Base-by-base conservation (phyloP, 2,888 invertebrate species). In the Xanthia icteritia region DNA sequence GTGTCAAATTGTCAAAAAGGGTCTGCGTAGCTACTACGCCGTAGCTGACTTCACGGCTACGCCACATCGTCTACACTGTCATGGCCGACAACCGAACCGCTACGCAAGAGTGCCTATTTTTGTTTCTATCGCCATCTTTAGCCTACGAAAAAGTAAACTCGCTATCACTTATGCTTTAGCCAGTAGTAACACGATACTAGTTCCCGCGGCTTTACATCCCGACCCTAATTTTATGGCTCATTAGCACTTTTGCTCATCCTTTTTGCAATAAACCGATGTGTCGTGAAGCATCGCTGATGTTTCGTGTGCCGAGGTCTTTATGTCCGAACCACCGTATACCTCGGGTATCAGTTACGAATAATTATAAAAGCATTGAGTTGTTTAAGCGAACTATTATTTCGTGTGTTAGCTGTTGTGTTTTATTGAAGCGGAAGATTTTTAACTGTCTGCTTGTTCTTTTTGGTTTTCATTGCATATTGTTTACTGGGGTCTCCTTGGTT, bases 201-300 rank as follows among this genome's bases (percentile, higher is more conserved):
- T 83, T 84, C 79, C 83, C 88, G 86, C 89, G 90, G 90, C 90
- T 91, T 91, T 90, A 91, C 92, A 90, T 90, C 90, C 91, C 92
- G 92, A 93, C 96, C 96, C 96, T 95, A 96, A 96, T 96, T 96
- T 96, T 92, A 91, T 93, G 94, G 90, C 96, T 96, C 96, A 96
- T 96, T 96, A 94, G 88, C 88, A 91, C 89, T 93, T 93, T 91
- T 91, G 90, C 91, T 91, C 92, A 94, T 95, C 92, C 65, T 93
- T 94, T 96, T 95, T 94, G 94, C 94, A 90, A 88, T 84, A 89
- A 92, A 90, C 92, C 93, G 92, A 86, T 93, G 93, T 92, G 90
- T 91, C 90, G 89, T 91, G 81, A 86, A 91, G 82, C 89, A 88
- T 89, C 86, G 87, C 87, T 90, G 84, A 86, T 84, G 86, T 83